Conservation (phyloP, 2,113 vertebrate genomes). For the Picathartes gymnocephalus region DNA sequence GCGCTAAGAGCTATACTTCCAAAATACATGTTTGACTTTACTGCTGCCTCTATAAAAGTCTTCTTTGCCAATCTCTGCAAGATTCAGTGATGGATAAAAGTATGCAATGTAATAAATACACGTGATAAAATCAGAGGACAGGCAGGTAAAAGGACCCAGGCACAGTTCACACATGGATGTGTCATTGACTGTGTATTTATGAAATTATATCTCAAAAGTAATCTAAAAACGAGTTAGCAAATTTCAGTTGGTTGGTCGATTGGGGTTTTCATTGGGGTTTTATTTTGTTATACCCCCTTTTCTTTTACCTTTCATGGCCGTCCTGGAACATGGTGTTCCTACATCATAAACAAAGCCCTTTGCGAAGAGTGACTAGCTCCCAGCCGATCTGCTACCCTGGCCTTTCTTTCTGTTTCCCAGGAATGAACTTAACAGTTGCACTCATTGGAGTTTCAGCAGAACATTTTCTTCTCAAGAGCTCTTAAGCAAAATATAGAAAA, state of each 20-base stretch:
- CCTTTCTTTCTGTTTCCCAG: background rate
- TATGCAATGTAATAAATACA: background rate
- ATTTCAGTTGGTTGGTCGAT: background rate
- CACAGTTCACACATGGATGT: background rate
- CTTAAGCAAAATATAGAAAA: no score
- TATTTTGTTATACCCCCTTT: background rate
- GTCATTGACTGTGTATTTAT: background rate
- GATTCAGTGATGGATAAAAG: background rate
- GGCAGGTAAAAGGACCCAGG: background rate
- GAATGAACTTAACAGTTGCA: background rate
- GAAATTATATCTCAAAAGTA: background rate
- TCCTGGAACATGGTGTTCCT: background rate
- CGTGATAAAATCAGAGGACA: background rate
- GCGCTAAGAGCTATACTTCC: background rate
- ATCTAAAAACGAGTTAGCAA: background rate
- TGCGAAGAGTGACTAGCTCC: background rate
- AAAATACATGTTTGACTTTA: background rate
- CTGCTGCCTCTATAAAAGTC: background rate
- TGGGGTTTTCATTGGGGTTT: background rate
- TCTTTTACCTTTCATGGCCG: background rate
- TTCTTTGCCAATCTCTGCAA: background rate
- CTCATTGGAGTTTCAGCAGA: background rate
- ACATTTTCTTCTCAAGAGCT: background rate
- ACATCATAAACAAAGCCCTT: fast-evolving
- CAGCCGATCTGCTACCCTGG: background rate